Conservation (phyloP, 2,888 invertebrate species). For the Torymus texanus region DNA sequence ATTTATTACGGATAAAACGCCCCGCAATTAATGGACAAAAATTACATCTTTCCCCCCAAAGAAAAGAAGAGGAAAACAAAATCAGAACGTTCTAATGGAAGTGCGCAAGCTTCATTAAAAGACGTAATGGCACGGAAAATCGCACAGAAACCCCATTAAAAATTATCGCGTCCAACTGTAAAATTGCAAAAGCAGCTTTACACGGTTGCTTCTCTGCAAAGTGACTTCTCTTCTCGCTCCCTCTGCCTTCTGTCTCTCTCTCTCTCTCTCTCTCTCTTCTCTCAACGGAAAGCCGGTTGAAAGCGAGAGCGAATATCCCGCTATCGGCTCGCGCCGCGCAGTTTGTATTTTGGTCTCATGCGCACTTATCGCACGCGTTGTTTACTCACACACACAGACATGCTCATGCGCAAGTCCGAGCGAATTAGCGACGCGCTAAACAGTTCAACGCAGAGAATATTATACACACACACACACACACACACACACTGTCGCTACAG, state of each 20-base stretch:
- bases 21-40: too few relatives aligned
- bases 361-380: constrained; percentile 27
- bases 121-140: neutral
- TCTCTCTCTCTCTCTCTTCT: neutral
- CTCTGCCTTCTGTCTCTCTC: neutral
- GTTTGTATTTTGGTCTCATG: constrained; percentile 1
- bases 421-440: constrained; percentile 32
- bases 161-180: neutral
- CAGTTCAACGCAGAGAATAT: neutral
- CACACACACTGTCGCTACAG: too few relatives aligned
- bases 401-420: too few relatives aligned
- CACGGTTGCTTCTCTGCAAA: neutral
- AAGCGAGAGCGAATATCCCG: constrained; percentile 45
- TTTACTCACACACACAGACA: constrained; percentile 12
- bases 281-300: constrained; percentile 1
- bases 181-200: neutral
- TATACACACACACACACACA: too few relatives aligned
- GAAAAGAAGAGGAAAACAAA: neutral
- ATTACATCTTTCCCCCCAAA: too few relatives aligned
- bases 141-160: neutral
- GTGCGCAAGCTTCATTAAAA: neutral
- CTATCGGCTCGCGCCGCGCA: neutral
- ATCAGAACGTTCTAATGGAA: neutral
- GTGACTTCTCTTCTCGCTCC: neutral
- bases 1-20: too few relatives aligned